Conservation (phyloP, 2,797 vertebrate species). For the Selene dorsalis region DNA sequence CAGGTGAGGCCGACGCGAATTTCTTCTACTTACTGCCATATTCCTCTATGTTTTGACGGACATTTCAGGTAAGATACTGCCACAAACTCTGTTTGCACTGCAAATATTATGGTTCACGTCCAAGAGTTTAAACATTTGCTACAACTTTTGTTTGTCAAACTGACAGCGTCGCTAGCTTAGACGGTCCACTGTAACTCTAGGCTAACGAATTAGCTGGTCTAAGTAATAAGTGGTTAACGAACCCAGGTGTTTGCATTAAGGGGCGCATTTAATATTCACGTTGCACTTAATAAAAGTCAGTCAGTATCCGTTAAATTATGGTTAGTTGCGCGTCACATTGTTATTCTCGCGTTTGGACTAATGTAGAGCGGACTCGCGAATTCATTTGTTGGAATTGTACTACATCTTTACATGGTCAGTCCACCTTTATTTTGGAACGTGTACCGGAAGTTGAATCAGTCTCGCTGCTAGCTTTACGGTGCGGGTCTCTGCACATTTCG, state of each 20-base stretch:
- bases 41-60: not conserved
- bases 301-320: no score
- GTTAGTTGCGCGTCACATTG: no score
- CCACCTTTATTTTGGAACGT: conserved; percentile 21
- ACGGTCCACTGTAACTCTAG: not conserved
- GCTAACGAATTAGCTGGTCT: not conserved
- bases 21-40: not conserved
- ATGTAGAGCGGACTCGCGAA: no score
- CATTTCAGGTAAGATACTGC: not conserved
- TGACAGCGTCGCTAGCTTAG: not conserved
- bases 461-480: not conserved
- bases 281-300: no score
- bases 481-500: not conserved
- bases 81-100: no score
- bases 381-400: no score
- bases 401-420: no score
- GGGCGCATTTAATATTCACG: no score
- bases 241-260: no score
- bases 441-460: not conserved
- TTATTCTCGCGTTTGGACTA: no score
- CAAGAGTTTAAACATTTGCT: not conserved
- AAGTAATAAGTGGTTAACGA: not conserved
- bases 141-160: not conserved
- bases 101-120: not conserved
- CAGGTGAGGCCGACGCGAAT: not conserved